A percentile compares a stretch with the other conserved stretches of the same genome.
Conservation (phyloP, 2,113 vertebrate genomes). For the Chlamydotis undulata region DNA sequence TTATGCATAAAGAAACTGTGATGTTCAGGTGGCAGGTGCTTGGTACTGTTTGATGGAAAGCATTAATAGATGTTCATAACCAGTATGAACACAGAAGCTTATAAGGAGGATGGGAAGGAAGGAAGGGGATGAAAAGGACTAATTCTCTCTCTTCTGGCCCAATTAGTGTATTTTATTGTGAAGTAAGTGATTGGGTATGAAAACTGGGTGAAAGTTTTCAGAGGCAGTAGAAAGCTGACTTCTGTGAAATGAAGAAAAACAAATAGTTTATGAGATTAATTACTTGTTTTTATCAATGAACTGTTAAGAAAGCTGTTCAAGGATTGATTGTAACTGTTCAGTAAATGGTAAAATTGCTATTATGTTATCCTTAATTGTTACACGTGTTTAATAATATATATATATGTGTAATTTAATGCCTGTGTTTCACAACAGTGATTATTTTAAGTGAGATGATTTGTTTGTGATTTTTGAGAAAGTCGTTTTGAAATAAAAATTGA, state of each 20-base stretch:
- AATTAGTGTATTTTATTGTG: not conserved
- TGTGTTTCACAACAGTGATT: not conserved
- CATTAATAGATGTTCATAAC: not conserved
- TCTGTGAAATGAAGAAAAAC: not conserved
- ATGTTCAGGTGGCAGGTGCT: not conserved
- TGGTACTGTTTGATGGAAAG: not conserved
- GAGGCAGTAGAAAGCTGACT: not conserved
- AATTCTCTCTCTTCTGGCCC: not conserved
- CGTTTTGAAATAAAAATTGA: not conserved
- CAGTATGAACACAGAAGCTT: not conserved
- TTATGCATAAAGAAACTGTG: not conserved
- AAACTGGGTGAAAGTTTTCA: not conserved
- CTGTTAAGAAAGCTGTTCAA: not conserved
- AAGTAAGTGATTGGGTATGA: not conserved
- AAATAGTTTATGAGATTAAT: not conserved
- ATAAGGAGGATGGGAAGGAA: not conserved
- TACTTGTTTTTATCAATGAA: not conserved
- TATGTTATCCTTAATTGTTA: not conserved
- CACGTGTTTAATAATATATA: not conserved
- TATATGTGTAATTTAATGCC: not conserved
- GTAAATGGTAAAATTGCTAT: not conserved
- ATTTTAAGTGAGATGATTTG: not conserved
- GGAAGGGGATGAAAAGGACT: not conserved
- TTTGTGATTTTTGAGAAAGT: not conserved
- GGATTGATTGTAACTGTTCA: not conserved